A percentile compares a stretch with the other conserved stretches of the same genome.
These are phyloP conservation scores for Mya arenaria DNA, from an alignment of 1,140 invertebrate species.

Conservation along the genomic window DNA sequence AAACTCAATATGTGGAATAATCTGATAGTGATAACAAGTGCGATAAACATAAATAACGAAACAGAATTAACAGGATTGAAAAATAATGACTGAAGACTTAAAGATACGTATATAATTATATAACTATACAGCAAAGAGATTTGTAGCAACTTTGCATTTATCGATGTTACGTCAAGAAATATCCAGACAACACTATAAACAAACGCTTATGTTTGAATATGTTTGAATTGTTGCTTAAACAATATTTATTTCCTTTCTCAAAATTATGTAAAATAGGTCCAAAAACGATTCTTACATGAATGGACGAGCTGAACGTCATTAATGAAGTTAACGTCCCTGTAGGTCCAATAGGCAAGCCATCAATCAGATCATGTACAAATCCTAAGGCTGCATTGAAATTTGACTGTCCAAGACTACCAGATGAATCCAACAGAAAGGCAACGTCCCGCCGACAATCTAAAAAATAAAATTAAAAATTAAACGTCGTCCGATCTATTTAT, in stretches of 20 bases:
- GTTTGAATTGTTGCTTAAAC: not conserved
- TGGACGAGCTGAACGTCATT: constrained; percentile 51
- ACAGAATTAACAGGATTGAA: too few relatives aligned
- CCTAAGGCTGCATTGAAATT: constrained; percentile 62
- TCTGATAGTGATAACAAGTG: too few relatives aligned
- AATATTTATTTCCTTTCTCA: not conserved
- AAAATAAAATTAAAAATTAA: too few relatives aligned
- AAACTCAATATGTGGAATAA: too few relatives aligned
- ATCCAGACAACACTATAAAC: not conserved
- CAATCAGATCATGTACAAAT: constrained; percentile 61
- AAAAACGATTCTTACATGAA: not conserved
- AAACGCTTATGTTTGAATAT: not conserved
- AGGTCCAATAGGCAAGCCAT: constrained; percentile 50
- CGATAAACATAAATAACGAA: too few relatives aligned
- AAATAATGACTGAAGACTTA: too few relatives aligned
- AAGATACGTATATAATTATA: too few relatives aligned
- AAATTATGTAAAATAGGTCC: not conserved
- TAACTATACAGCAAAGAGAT: too few relatives aligned
- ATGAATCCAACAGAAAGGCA: constrained; percentile 68
- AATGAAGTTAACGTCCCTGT: constrained; percentile 37
- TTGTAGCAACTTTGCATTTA: too few relatives aligned
- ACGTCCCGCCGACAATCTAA: constrained; percentile 56
- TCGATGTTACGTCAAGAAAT: too few relatives aligned
- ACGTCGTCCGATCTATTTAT: too few relatives aligned
- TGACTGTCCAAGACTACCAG: constrained; percentile 59